phyloP scores from a whole-genome alignment of 2,113 vertebrate species.

The Rhadina sibilatrix region DNA sequence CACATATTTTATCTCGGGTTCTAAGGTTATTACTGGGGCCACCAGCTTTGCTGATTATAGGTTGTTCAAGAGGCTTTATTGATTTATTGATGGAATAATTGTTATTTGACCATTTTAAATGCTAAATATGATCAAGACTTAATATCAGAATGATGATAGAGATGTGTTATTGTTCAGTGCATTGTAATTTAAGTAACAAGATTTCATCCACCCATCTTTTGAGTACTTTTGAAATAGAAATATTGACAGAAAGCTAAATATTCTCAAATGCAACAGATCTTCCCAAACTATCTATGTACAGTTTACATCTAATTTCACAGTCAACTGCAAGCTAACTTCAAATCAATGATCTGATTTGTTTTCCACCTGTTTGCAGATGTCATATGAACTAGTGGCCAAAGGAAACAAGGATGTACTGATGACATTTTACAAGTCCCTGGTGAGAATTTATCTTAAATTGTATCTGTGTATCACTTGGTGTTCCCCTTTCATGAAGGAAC shows the following conservation, averaged over 20 bases:
- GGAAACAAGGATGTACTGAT: not conserved
- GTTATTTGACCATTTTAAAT: not conserved
- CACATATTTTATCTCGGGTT: not conserved
- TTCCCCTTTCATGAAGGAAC: not conserved
- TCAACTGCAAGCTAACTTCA: not conserved
- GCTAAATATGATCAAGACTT: not conserved
- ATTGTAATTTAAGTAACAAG: not conserved
- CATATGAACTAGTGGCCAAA: not conserved
- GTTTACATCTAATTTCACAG: not conserved
- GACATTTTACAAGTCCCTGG: not conserved
- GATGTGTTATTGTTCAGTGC: not conserved
- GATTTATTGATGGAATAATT: not conserved
- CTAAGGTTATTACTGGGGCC: not conserved
- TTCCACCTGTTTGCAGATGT: not conserved
- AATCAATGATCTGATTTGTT: not conserved
- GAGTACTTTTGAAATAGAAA: not conserved
- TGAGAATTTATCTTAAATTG: not conserved
- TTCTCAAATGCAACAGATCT: not conserved
- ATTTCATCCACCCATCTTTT: not conserved
- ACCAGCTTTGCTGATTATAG: not conserved
- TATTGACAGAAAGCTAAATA: conserved; percentile 12
- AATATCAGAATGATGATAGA: not conserved
- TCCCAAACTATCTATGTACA: not conserved
- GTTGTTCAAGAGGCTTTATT: not conserved
- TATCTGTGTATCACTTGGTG: not conserved